Base-by-base conservation (phyloP, 2,888 invertebrate genomes). In the Steinernema carpocapsae region DNA sequence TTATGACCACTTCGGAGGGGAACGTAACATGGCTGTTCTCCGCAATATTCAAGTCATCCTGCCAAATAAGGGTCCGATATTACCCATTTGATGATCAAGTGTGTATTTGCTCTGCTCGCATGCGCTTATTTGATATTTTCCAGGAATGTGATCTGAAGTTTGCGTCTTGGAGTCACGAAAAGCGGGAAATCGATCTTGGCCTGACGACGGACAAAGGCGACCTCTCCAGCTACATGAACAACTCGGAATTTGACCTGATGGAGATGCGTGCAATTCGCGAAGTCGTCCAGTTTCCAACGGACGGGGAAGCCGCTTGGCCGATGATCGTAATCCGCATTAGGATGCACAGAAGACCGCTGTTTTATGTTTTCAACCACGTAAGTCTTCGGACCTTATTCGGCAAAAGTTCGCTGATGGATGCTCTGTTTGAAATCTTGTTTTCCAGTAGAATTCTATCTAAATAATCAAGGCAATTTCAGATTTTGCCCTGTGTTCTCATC, bases 151-250 rank as follows among this genome's bases (percentile, higher is more conserved):
- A 88, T 46, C 88, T 91, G 88, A 88, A 89, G 78, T 91, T 91
- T 77, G 89, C 90, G 7, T 90, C 89, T 0, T 91, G 91, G 91
- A 90, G 90, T 0, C 91, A 90, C 84, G 90, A 90, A 78, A 89
- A 89, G 12, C 88, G 85, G 64, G 88, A 89, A 79, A 85, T 90
- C 74, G 83, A 93, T 86, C 88, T 94, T 71, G 91, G 92, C 79
- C 91, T 92, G 85, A 92, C 93, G 86, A 92, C 92, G 72, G 92
- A 93, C 73, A 80, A 83, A 45, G 81, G 94, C 0, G 94, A 94
- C 88, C 91, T 92, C 72, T 92, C 92, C 81, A 94, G 94, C 89
- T 94, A 94, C 88, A 93, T 94, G 87, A 92, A 92, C n/a, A 94
- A 94, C 88, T 94, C 94, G 0, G 94, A 94, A 89, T 94, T 94